Percentiles rank a stretch among this genome's conserved stretches.
These are phyloP conservation scores for Malurus elegans DNA, from an alignment of 2,113 vertebrate species.

Conservation along the genomic window DNA sequence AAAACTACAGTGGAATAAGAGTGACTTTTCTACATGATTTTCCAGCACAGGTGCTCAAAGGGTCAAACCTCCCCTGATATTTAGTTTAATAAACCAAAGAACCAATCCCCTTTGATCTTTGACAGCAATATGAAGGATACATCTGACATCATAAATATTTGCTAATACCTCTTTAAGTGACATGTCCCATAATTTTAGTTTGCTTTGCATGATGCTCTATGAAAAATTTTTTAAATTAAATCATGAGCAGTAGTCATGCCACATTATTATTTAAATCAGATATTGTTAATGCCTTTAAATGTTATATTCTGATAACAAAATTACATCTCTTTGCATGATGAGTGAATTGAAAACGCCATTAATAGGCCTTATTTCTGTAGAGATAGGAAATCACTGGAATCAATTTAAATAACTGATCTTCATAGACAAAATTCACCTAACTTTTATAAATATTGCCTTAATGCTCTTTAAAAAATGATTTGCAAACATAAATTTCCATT, in stretches of 20 bases:
- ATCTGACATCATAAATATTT: background rate
- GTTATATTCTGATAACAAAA: conserved; percentile 39
- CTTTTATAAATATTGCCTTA: background rate
- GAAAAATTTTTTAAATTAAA: background rate
- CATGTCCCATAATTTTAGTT: background rate
- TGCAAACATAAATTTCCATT: background rate
- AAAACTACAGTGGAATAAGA: background rate
- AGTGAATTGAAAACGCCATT: background rate
- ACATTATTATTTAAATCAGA: conserved; percentile 24
- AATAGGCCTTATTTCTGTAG: background rate
- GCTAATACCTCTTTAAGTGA: background rate
- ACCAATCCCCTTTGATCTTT: background rate
- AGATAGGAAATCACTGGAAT: background rate
- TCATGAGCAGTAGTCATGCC: background rate
- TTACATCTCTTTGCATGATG: conserved; percentile 18
- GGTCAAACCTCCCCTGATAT: background rate
- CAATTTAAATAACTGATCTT: background rate
- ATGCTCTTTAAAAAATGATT: background rate
- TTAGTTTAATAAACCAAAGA: background rate
- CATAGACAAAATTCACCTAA: background rate
- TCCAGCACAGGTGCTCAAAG: background rate
- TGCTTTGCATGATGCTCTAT: background rate
- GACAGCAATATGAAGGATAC: background rate
- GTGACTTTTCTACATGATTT: background rate
- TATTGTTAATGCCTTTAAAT: conserved; percentile 14